These are phyloP conservation scores for Eurypyga helias DNA, from an alignment of 2,113 vertebrate genomes.

Conservation along the genomic window DNA sequence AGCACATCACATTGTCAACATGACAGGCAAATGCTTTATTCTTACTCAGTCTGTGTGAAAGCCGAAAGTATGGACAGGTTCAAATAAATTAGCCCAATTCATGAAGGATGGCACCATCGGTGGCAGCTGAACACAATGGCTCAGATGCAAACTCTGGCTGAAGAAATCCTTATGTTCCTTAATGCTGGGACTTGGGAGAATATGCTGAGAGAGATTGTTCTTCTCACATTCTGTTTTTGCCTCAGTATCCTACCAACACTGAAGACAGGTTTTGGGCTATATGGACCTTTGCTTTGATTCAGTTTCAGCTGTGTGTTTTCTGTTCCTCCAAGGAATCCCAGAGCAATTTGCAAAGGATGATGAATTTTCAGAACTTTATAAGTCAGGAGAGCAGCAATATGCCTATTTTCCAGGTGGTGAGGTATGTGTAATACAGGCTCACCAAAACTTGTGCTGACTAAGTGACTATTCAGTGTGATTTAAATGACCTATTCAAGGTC, in stretches of 20 bases:
- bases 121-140: not conserved
- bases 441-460: not conserved
- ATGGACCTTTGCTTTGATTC: not conserved
- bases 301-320: not conserved
- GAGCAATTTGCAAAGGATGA: not conserved
- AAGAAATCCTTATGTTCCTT: not conserved
- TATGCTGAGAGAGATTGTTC: not conserved
- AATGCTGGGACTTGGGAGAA: not conserved
- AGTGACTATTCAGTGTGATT: not conserved
- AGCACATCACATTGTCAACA: not conserved
- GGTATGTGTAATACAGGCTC: not conserved
- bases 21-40: not conserved
- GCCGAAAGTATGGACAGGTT: not conserved
- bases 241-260: not conserved
- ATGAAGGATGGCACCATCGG: not conserved
- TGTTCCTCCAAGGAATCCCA: not conserved
- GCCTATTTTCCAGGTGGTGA: not conserved
- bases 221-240: not conserved
- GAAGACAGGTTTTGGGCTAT: not conserved
- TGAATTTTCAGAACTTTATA: not conserved
- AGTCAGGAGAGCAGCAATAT: not conserved
- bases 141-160: not conserved
- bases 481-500: not conserved
- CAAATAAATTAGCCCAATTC: not conserved
- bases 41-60: not conserved